Conservation (phyloP, 2,797 vertebrate genomes). For the Gobio occitaniae region DNA sequence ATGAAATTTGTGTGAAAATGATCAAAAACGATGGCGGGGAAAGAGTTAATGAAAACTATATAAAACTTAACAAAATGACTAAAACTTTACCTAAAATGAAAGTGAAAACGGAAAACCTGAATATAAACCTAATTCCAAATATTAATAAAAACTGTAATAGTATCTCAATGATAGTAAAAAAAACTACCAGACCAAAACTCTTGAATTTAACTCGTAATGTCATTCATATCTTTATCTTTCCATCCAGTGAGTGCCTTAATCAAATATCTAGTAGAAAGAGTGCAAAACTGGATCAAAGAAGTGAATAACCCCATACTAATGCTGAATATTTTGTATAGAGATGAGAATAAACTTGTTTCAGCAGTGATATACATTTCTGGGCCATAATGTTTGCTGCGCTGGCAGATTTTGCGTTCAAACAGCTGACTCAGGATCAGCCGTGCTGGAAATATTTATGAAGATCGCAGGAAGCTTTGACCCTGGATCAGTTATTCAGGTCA, state of each 20-base stretch:
- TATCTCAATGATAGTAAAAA: too few relatives aligned
- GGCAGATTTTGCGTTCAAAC: not conserved
- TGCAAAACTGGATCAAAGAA: not conserved
- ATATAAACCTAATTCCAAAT: too few relatives aligned
- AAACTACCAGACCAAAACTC: too few relatives aligned
- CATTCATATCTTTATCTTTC: not conserved
- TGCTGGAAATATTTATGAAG: constrained; percentile 20
- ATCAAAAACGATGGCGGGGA: too few relatives aligned
- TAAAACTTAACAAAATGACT: too few relatives aligned
- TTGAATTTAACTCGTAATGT: not conserved
- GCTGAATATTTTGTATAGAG: not conserved
- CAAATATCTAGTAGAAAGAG: not conserved
- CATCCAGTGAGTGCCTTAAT: too few relatives aligned
- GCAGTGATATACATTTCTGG: not conserved
- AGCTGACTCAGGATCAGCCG: constrained; percentile 19
- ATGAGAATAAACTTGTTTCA: not conserved
- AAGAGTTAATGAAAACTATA: too few relatives aligned
- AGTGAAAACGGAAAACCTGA: too few relatives aligned
- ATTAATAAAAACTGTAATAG: too few relatives aligned
- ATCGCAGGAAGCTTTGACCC: constrained; percentile 57
- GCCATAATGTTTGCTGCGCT: constrained; percentile 7
- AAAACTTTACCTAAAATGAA: too few relatives aligned
- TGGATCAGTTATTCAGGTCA: constrained; percentile 2
- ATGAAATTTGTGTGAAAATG: too few relatives aligned
- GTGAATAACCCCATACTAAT: not conserved